phyloP scores from a whole-genome alignment of 2,797 vertebrate genomes.

The Saxicola maurus region DNA sequence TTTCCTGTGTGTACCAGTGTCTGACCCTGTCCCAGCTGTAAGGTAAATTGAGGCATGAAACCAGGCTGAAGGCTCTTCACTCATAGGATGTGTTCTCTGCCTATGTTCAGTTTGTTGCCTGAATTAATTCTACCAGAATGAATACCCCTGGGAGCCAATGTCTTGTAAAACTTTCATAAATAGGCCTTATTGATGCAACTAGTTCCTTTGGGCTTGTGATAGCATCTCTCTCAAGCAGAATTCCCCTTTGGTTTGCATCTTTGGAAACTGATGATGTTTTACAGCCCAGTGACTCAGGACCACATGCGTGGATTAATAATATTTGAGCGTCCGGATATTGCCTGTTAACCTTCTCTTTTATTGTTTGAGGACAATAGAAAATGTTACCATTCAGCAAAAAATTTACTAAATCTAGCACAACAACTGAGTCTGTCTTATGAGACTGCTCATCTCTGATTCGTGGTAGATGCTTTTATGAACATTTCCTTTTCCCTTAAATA shows the following conservation, averaged over 20 bases:
- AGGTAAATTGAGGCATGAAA: background rate
- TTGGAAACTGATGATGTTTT: slow-evolving; percentile 40
- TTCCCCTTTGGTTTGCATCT: slow-evolving; percentile 36
- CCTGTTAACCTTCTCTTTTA: slow-evolving; percentile 44
- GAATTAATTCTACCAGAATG: background rate
- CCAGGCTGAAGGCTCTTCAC: background rate
- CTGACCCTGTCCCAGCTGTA: background rate
- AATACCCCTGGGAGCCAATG: background rate
- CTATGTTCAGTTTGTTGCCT: background rate
- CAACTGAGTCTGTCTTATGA: background rate
- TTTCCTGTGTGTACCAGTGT: background rate
- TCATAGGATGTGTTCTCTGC: background rate
- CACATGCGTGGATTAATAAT: slow-evolving; percentile 40
- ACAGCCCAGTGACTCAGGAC: slow-evolving; percentile 55
- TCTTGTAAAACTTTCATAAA: slow-evolving; percentile 50
- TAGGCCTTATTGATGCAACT: background rate
- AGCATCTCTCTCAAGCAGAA: slow-evolving; percentile 35
- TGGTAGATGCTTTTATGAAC: background rate
- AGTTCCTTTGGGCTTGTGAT: slow-evolving; percentile 35
- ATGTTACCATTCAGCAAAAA: slow-evolving; percentile 29
- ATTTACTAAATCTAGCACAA: background rate
- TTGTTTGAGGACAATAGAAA: slow-evolving; percentile 46
- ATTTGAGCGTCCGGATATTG: background rate
- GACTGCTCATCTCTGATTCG: background rate
- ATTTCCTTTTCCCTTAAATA: slow-evolving; percentile 8